A percentile compares a stretch with the other conserved stretches of the same genome.
phyloP scores from a whole-genome alignment of 1,140 invertebrate genomes.

The Drosophila bocqueti region DNA sequence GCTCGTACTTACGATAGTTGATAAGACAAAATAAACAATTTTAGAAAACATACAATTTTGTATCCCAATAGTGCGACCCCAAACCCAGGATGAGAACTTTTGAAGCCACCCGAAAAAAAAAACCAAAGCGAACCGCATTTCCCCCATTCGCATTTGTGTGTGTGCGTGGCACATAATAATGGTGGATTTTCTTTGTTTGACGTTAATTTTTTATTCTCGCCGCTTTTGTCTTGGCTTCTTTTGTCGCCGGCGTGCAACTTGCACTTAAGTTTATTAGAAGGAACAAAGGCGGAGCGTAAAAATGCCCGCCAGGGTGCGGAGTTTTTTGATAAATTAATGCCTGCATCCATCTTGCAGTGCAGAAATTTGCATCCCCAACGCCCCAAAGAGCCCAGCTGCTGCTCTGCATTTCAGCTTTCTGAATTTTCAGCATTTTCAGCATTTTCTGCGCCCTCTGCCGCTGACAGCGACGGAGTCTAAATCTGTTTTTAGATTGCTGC shows the following conservation, averaged over 20 bases:
- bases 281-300: conserved; percentile 52
- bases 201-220: conserved; percentile 79
- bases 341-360: conserved; percentile 69
- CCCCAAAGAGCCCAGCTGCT: conserved; percentile 17
- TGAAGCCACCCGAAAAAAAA: conserved; percentile 27
- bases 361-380: conserved; percentile 67
- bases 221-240: conserved; percentile 71
- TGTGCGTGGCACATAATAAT: conserved; percentile 84
- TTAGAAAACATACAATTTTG: neutral
- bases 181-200: conserved; percentile 84
- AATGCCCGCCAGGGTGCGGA: conserved; percentile 38
- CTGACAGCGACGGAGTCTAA: conserved; percentile 40
- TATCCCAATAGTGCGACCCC: no score
- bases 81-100: conserved; percentile 21
- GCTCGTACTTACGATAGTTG: neutral
- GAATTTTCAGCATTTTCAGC: conserved; percentile 2
- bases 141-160: conserved; percentile 21
- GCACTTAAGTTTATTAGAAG: conserved; percentile 83
- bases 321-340: conserved; percentile 72
- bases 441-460: conserved; percentile 6
- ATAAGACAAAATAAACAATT: neutral
- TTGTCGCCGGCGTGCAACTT: conserved; percentile 56
- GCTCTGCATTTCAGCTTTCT: conserved; percentile 1
- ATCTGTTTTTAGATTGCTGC: conserved; percentile 74
- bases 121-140: conserved; percentile 26